phyloP scores from a whole-genome alignment of 2,113 vertebrate species.

The Ariopsis seemanni region DNA sequence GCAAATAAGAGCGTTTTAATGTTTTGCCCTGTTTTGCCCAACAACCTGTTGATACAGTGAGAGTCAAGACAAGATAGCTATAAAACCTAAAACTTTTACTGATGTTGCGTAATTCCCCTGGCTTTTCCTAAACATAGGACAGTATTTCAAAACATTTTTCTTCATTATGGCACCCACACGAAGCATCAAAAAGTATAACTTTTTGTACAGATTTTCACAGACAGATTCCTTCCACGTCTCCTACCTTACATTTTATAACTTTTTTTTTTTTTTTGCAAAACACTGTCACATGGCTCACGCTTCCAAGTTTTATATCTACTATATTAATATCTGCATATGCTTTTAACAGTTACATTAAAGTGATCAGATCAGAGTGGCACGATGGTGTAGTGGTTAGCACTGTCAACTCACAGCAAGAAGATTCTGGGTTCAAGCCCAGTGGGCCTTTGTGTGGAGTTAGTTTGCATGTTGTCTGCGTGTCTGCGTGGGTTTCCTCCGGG shows the following conservation, averaged over 20 bases:
- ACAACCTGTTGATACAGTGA: constrained; percentile 43
- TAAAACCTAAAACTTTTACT: not conserved
- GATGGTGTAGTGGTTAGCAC: no score
- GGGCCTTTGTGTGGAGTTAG: no score
- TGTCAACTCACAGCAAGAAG: no score
- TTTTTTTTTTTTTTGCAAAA: not conserved
- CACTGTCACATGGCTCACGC: not conserved
- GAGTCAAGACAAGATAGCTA: not conserved
- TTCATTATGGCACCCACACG: not conserved
- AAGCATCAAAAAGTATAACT: not conserved
- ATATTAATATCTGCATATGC: not conserved
- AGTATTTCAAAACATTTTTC: not conserved
- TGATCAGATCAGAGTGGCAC: no score
- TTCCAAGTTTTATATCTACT: not conserved
- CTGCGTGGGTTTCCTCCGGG: no score
- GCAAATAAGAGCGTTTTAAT: not conserved
- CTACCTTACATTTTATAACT: not conserved
- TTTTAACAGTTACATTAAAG: constrained; percentile 1
- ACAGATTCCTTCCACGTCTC: not conserved
- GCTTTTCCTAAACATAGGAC: not conserved
- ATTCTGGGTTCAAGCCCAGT: no score
- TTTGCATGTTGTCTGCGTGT: no score
- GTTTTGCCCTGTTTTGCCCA: not conserved
- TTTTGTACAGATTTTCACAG: not conserved
- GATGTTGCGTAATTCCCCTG: not conserved